Percentiles rank a stretch among this genome's conserved stretches.
These are phyloP conservation scores for Zosterops hypoxanthus DNA, from an alignment of 2,113 vertebrate genomes.

Conservation along the genomic window DNA sequence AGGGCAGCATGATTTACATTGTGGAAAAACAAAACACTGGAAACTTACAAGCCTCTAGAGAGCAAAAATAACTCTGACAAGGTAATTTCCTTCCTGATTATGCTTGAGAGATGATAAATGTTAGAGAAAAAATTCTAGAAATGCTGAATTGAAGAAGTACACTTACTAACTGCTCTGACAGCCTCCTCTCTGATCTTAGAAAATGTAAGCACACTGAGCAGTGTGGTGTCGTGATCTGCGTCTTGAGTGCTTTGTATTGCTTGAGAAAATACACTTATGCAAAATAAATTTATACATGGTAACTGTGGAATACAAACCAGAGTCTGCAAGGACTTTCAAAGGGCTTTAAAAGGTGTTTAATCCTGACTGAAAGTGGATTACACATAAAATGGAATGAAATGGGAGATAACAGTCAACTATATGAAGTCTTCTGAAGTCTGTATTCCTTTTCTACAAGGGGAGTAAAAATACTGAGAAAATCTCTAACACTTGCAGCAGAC, in stretches of 20 bases:
- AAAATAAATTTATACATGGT: neutral
- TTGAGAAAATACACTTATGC: neutral
- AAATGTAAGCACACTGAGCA: neutral
- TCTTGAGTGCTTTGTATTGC: neutral
- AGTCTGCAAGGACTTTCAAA: neutral
- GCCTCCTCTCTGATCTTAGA: conserved; percentile 2
- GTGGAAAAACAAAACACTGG: neutral
- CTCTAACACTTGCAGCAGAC: neutral
- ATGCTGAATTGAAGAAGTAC: neutral
- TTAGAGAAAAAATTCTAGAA: conserved; percentile 26
- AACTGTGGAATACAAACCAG: neutral
- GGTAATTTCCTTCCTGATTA: conserved; percentile 26
- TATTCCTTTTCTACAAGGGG: neutral
- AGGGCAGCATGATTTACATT: neutral
- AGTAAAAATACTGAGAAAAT: neutral
- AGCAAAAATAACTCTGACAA: neutral
- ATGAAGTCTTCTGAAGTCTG: neutral
- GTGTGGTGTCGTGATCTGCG: neutral
- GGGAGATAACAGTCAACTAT: neutral
- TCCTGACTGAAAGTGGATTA: neutral
- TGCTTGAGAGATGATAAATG: neutral
- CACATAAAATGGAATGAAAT: neutral
- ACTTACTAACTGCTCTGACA: neutral
- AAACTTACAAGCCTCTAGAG: neutral
- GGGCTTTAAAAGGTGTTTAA: neutral